Conservation (phyloP, 2,797 vertebrate genomes). For the Rhinogobio ventralis region DNA sequence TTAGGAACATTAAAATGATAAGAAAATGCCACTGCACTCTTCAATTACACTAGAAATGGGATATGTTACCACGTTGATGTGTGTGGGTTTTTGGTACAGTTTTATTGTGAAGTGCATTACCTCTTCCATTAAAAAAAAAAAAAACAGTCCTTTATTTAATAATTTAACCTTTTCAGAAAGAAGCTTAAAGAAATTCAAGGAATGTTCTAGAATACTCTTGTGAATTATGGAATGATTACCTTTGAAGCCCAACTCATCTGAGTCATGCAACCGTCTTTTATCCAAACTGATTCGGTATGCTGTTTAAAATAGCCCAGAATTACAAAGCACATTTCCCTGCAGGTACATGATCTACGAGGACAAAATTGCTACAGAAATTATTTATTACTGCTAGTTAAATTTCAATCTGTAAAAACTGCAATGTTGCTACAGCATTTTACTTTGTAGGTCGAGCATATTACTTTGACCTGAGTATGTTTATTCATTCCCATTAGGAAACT, state of each 20-base stretch:
- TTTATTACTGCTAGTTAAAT: background rate
- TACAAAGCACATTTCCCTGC: constrained; percentile 1
- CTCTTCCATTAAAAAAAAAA: background rate
- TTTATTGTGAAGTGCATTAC: background rate
- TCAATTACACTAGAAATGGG: constrained; percentile 1
- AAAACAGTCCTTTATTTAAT: background rate
- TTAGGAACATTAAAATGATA: background rate
- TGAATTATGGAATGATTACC: background rate
- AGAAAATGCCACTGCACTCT: background rate
- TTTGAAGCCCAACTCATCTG: background rate
- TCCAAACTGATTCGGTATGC: background rate
- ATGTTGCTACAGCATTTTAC: background rate
- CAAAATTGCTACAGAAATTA: background rate
- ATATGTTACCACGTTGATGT: background rate
- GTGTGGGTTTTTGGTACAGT: background rate
- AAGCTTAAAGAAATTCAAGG: background rate
- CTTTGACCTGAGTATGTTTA: background rate
- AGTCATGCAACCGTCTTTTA: background rate
- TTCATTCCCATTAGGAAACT: constrained; percentile 85
- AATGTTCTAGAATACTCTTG: background rate
- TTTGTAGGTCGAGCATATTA: background rate
- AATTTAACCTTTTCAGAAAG: background rate
- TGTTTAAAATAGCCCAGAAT: constrained; percentile 16
- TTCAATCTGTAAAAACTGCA: background rate
- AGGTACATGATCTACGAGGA: background rate